phyloP scores from a whole-genome alignment of 2,113 vertebrate genomes.

The Phycodurus eques region DNA sequence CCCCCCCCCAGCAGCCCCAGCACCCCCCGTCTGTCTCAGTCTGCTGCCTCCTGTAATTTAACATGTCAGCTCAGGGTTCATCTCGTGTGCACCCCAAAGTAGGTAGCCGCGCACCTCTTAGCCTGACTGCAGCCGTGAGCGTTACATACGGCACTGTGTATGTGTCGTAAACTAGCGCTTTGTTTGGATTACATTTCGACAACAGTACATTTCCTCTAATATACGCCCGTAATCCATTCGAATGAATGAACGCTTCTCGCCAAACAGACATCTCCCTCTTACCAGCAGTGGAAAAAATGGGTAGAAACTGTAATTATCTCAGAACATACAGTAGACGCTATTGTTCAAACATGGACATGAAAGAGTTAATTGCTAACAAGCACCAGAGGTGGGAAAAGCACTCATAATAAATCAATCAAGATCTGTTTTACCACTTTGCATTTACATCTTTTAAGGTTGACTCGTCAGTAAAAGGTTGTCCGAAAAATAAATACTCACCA shows the following conservation, averaged over 20 bases:
- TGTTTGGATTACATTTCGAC: background rate
- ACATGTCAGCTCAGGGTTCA: constrained; percentile 59
- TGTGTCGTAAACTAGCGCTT: background rate
- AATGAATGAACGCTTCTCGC: background rate
- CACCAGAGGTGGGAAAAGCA: too few species aligned
- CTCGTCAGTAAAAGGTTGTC: background rate
- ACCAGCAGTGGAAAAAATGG: too few species aligned
- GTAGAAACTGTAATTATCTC: too few species aligned
- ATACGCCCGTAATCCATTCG: background rate
- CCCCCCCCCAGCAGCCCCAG: constrained; percentile 15
- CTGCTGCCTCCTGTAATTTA: constrained; percentile 71
- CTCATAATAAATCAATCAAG: too few species aligned
- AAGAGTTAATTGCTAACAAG: too few species aligned
- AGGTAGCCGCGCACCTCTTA: constrained; percentile 9
- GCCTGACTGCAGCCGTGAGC: background rate
- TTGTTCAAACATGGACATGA: too few species aligned
- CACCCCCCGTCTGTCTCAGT: constrained; percentile 59
- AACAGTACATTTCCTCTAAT: background rate
- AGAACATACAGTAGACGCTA: too few species aligned
- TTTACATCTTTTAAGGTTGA: too few species aligned
- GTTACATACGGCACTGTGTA: background rate
- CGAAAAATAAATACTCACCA: too few species aligned
- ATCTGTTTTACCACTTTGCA: too few species aligned
- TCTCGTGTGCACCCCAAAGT: constrained; percentile 27
- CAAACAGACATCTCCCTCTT: background rate